phyloP scores from a whole-genome alignment of 2,888 invertebrate species.

The Drosophila picticornis region DNA sequence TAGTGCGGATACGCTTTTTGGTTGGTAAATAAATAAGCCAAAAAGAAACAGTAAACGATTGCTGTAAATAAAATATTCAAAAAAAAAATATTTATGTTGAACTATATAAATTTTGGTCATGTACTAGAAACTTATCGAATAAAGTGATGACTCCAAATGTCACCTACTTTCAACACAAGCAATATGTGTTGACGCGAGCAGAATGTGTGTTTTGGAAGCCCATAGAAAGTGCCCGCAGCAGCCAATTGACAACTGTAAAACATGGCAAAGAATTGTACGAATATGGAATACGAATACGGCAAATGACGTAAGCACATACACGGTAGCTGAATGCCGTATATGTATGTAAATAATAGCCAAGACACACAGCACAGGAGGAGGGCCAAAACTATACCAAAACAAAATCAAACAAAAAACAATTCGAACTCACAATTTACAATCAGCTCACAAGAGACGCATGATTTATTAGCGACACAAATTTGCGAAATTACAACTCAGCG shows the following conservation, averaged over 20 bases:
- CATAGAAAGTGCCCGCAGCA: constrained; percentile 37
- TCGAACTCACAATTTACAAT: constrained; percentile 50
- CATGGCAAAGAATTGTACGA: constrained; percentile 63
- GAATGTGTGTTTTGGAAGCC: constrained; percentile 19
- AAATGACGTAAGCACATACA: constrained; percentile 71
- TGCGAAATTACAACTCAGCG: constrained; percentile 68
- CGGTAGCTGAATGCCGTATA: constrained; percentile 46
- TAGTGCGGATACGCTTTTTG: background rate
- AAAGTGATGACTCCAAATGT: constrained; percentile 68
- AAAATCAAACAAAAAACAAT: constrained; percentile 15
- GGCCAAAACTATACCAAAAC: constrained; percentile 24
- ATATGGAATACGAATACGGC: constrained; percentile 36
- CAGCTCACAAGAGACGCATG: constrained; percentile 51
- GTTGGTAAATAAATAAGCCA: background rate
- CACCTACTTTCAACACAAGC: constrained; percentile 72
- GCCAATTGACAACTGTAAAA: constrained; percentile 76
- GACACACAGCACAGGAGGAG: constrained; percentile 48
- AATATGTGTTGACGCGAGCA: constrained; percentile 61
- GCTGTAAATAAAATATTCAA: constrained; percentile 1
- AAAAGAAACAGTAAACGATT: background rate
- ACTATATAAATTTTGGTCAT: constrained; percentile 23
- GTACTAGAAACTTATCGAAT: constrained; percentile 20
- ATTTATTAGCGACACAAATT: constrained; percentile 70
- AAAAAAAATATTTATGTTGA: background rate
- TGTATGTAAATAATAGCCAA: constrained; percentile 17